Base-by-base conservation (phyloP, 1,140 invertebrate species). In the Hestina assimilis region DNA sequence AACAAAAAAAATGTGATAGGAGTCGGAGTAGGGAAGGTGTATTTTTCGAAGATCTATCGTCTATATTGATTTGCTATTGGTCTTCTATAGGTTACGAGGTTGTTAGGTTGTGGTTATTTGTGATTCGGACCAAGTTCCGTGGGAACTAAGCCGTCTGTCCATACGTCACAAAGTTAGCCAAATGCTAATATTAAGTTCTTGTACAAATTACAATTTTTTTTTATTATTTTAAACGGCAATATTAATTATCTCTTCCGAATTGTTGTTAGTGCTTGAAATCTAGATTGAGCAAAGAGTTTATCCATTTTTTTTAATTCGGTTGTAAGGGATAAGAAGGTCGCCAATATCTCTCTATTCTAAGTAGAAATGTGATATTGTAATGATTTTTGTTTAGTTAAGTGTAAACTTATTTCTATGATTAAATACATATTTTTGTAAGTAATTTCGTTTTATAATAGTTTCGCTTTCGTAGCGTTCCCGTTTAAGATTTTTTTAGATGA, bases 301-400 rank as follows among this genome's bases (percentile, higher is more conserved):
- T 72, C 66, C 63, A 70, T 71, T 69, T 75, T 72, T 67, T 56
- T 58, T 63, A 50, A 65, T 67, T 69, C 69, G 71, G 65, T 74
- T 78, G 57, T 76, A 79, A 72, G 69, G 74, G 66, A 77, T 71
- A 68, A 56, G 66, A 66, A 65, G 45, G 69, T 82, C 75, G 74
- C 81, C 79, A 83, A 85, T 85, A 86, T 88, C 82, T 88, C 80
- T 88, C 83, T 86, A 86, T 86, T 83, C 66, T 86, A 83, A 88
- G 82, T 88, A 88, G 85, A 86, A 78, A 85, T 88, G 85, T 88
- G 85, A 88, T 88, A 88, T 85, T 86, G 82, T 86, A 85, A 73
- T 83, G 83, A 72, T 81, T 86, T 86, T 83, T 70, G 74, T 81
- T 82, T 72, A 80, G 69, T 79, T 86, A 87, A 83, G 75, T 83